These are phyloP conservation scores for Champsocephalus esox DNA, from an alignment of 2,797 vertebrate genomes.

Conservation along the genomic window DNA sequence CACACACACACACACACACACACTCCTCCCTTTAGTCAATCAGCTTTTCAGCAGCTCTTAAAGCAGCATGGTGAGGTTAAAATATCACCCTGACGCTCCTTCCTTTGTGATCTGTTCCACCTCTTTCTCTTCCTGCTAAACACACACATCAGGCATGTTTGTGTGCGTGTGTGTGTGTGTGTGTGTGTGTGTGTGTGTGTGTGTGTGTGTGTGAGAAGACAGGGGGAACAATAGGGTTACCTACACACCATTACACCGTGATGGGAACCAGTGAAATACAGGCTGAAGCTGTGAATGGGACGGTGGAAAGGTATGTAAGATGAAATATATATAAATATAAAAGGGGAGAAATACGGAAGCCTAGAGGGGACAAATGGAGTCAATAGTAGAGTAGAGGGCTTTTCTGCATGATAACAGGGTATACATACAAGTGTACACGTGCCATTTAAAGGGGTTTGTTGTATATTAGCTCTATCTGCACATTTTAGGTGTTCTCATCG, in stretches of 20 bases:
- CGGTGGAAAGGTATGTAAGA: slow-evolving; percentile 1
- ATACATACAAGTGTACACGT: background rate
- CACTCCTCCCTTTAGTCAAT: slow-evolving; percentile 59
- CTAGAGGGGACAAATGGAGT: no score
- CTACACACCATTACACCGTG: slow-evolving; percentile 81
- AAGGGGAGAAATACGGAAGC: background rate
- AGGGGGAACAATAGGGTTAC: slow-evolving; percentile 80
- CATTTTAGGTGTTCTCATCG: background rate
- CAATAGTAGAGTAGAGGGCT: background rate
- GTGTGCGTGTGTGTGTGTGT: background rate
- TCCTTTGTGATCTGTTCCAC: slow-evolving; percentile 59
- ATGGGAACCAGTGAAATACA: slow-evolving; percentile 80
- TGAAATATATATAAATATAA: background rate
- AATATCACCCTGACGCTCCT: slow-evolving; percentile 75
- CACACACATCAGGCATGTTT: slow-evolving; percentile 18
- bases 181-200: background rate
- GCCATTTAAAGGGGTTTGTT: background rate
- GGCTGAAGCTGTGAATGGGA: slow-evolving; percentile 77
- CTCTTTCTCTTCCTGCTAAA: slow-evolving; percentile 41
- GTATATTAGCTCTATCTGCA: background rate
- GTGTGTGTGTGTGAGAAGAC: slow-evolving; percentile 26
- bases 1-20: slow-evolving; percentile 17
- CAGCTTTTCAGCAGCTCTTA: slow-evolving; percentile 71
- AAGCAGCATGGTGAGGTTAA: slow-evolving; percentile 72
- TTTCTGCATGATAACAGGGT: background rate